Evolutionary conservation across 2,113 vertebrate species (phyloP).

Genomic region (Barnardius zonarius): DNA sequence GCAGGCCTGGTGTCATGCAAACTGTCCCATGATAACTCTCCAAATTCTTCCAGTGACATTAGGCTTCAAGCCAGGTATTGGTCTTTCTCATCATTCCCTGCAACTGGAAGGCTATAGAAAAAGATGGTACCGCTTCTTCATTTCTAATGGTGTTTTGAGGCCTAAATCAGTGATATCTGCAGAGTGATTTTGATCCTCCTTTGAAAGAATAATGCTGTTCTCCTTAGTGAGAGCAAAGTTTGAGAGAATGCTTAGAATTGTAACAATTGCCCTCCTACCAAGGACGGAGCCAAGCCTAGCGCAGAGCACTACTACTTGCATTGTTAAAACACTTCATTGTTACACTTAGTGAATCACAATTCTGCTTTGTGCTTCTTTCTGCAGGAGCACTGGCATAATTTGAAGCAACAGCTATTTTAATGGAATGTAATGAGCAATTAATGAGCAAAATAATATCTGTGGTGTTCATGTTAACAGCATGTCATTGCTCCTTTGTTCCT

Average conservation of each 20-base stretch:
- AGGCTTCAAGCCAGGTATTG: neutral
- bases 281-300: neutral
- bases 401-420: constrained; percentile 29
- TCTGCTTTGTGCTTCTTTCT: constrained; percentile 32
- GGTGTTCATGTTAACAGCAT: constrained; percentile 43
- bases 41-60: neutral
- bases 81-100: neutral
- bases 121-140: neutral
- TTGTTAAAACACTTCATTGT: neutral
- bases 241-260: neutral
- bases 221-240: neutral
- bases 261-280: neutral
- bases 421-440: constrained; percentile 51
- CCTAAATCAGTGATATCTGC: neutral
- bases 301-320: neutral
- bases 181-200: neutral
- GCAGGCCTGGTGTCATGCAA: neutral
- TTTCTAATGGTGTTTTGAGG: neutral
- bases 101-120: neutral
- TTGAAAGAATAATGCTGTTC: neutral
- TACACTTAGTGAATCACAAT: constrained; percentile 36
- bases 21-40: neutral
- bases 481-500: constrained; percentile 48
- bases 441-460: constrained; percentile 62
- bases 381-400: constrained; percentile 1